Base-by-base conservation (phyloP, 2,113 vertebrate species). In the Corydoras maculifer region DNA sequence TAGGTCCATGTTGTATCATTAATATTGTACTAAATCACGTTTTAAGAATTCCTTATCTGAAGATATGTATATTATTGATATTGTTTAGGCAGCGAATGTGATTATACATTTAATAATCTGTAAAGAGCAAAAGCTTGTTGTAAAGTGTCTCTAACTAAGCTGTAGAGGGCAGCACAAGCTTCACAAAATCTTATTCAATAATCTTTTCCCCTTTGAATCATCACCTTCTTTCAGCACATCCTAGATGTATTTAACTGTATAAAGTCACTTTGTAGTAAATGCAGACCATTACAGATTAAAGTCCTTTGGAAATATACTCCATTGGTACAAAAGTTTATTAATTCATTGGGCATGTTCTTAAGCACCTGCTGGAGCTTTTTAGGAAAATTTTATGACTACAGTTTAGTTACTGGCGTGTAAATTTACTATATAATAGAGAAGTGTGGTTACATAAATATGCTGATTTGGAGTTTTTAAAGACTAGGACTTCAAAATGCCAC, bases 1-100 rank as follows among this genome's bases (percentile, higher is more conserved):
- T 91, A 83, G 88, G 75, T 85, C 83, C 90, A 89, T 89, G 84
- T 87, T 89, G 79, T 88, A 86, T 90, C 84, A 89, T 86, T 84
- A 88, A 90, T 92, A 93, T 89, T 89, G 92, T 94, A 87, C 87
- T 85, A 88, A 90, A 82, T 86, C 84, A 87, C 85, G 72, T 82
- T 74, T 84, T 75, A 86, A 66, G 57, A 82, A 87, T 79, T 82
- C 87, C 87, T 84, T 90, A 77, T 78, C 85, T 89, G 87, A 89
- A 86, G 83, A 88, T 75, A 82, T 88, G 88, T 92, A 82, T 84
- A 79, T 83, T 87, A 87, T 85, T 82, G 82, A 83, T 79, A 82
- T 79, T 86, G 89, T 82, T 87, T 86, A 83, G 85, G 88, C 88
- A 86, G 89, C 85, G 80, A 80, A 89, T 77, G 73, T 83, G 81